Conservation (phyloP, 2,888 invertebrate species). For the Melinopterus prodromus region DNA sequence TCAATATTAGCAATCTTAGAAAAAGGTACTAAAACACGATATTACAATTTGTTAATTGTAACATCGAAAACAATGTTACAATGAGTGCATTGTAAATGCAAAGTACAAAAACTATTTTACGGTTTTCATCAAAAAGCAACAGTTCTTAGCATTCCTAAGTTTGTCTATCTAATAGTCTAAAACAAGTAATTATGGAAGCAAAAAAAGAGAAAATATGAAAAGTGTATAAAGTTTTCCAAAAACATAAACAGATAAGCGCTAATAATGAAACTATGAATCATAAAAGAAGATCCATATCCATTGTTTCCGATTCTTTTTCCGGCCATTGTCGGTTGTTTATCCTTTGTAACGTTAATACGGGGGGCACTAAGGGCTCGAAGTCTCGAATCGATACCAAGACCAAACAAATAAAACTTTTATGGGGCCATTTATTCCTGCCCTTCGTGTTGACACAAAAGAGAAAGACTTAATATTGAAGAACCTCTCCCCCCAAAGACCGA, state of each 20-base stretch:
- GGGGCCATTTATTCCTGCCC: neutral
- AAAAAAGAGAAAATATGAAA: neutral
- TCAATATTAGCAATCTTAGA: too few species aligned
- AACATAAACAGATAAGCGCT: too few species aligned
- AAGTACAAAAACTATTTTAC: too few species aligned
- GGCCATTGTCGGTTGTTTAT: neutral
- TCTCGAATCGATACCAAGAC: neutral
- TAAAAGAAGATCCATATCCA: neutral
- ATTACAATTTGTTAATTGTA: too few species aligned
- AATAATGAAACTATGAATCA: neutral
- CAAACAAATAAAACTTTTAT: neutral
- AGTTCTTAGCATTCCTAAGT: too few species aligned
- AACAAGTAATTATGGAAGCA: too few species aligned
- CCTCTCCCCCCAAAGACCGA: neutral
- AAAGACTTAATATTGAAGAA: neutral
- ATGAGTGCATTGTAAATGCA: too few species aligned
- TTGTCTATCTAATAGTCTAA: too few species aligned
- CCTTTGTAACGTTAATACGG: neutral
- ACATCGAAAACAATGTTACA: too few species aligned
- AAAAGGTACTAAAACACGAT: too few species aligned
- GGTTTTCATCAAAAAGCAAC: too few species aligned
- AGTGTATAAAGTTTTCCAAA: neutral
- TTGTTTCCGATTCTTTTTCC: neutral
- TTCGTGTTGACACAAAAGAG: neutral
- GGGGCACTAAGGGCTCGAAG: neutral